Conservation (phyloP, 92 coral and sea anemone genomes). For the Diadumene lineata region DNA sequence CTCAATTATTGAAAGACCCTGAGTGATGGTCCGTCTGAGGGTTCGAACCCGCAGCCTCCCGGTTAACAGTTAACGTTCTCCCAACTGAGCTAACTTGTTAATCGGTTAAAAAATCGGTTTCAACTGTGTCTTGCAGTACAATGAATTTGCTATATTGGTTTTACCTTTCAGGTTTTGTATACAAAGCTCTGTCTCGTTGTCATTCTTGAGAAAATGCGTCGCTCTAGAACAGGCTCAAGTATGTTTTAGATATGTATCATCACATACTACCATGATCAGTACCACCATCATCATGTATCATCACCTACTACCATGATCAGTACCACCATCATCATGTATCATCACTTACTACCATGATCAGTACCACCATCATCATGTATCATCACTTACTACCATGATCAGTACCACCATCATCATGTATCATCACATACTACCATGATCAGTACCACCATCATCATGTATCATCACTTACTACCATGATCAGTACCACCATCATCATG, state of each 20-base stretch:
- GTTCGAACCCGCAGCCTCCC: no score
- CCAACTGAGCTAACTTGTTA: no score
- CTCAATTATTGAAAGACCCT: no score
- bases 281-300: neutral
- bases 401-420: neutral
- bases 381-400: neutral
- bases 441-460: neutral
- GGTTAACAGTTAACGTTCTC: no score
- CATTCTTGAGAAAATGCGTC: conserved; percentile 71
- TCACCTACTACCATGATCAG: neutral
- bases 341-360: neutral
- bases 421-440: neutral
- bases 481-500: neutral
- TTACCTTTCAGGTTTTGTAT: conserved; percentile 46
- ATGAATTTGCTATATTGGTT: neutral
- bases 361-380: neutral
- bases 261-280: neutral
- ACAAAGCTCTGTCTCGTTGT: conserved; percentile 49
- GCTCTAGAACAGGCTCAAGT: conserved; percentile 73
- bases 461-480: neutral
- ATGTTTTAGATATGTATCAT: neutral
- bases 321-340: neutral
- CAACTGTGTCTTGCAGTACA: neutral
- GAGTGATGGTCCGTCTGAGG: no score
- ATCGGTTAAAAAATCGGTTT: no score